These are phyloP conservation scores for Ailuropoda melanoleuca DNA, from an alignment of 2,113 vertebrate species.

Conservation along the genomic window DNA sequence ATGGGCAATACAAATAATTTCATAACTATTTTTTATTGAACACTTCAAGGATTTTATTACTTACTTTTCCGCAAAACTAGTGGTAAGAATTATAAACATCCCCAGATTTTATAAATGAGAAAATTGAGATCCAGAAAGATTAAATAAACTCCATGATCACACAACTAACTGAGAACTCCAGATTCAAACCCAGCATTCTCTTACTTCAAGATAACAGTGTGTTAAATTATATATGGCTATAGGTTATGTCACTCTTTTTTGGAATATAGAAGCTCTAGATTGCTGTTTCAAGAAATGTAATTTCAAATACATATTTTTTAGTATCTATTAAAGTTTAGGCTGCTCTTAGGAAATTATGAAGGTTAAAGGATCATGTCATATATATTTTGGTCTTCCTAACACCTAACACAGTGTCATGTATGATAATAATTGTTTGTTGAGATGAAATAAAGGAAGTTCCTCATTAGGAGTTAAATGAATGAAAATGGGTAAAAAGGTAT, in stretches of 20 bases:
- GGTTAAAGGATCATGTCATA: neutral
- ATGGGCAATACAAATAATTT: neutral
- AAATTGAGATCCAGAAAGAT: slow-evolving; percentile 11
- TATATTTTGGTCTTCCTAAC: neutral
- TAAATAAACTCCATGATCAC: neutral
- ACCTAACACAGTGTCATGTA: neutral
- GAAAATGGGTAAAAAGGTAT: neutral
- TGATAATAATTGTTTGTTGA: slow-evolving; percentile 12
- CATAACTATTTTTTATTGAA: neutral
- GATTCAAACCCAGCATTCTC: neutral
- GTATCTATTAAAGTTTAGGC: slow-evolving; percentile 4
- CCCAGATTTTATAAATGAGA: slow-evolving; percentile 22
- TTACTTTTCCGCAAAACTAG: neutral
- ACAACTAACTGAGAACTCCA: neutral
- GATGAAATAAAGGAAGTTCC: slow-evolving; percentile 40
- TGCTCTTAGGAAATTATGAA: slow-evolving; percentile 9
- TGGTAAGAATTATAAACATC: neutral
- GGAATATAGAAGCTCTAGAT: neutral
- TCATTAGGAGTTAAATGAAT: slow-evolving; percentile 16
- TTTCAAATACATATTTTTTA: slow-evolving; percentile 6
- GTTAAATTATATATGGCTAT: slow-evolving; percentile 21
- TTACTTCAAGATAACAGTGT: neutral
- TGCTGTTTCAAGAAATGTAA: slow-evolving; percentile 33
- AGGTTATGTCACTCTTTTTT: neutral
- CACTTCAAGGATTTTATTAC: neutral